Conservation (phyloP, 2,888 invertebrate species). For the Patella depressa region DNA sequence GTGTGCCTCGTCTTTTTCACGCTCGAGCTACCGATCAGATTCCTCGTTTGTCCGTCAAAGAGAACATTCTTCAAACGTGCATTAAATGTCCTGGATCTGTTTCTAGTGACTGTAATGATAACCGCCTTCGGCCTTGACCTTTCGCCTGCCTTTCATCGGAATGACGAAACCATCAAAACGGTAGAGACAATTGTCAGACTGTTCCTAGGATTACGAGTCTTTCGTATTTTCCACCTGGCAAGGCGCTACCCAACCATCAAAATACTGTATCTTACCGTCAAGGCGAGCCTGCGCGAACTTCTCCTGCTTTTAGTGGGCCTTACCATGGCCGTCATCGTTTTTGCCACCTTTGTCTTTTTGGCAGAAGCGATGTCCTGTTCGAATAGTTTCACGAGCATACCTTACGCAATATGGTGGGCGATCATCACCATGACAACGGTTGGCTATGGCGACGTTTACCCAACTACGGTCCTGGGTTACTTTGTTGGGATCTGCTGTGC, state of each 20-base stretch:
- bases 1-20: slow-evolving; percentile 45
- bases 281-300: slow-evolving; percentile 45
- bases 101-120: slow-evolving; percentile 44
- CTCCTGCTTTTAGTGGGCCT: slow-evolving; percentile 48
- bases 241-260: slow-evolving; percentile 51
- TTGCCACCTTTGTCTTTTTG: slow-evolving; percentile 50
- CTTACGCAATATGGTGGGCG: slow-evolving; percentile 53
- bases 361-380: slow-evolving; percentile 45
- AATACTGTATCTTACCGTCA: slow-evolving; percentile 48
- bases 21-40: slow-evolving; percentile 46
- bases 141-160: slow-evolving; percentile 22
- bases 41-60: slow-evolving; percentile 43
- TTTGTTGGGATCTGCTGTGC: slow-evolving; percentile 53
- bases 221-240: slow-evolving; percentile 49
- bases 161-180: slow-evolving; percentile 26
- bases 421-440: slow-evolving; percentile 58
- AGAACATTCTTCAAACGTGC: slow-evolving; percentile 35
- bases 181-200: slow-evolving; percentile 42
- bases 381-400: slow-evolving; percentile 39
- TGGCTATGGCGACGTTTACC: slow-evolving; percentile 57
- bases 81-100: slow-evolving; percentile 46
- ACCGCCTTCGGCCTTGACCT: slow-evolving; percentile 29
- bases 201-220: slow-evolving; percentile 44
- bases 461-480: slow-evolving; percentile 47
- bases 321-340: slow-evolving; percentile 48